Percentiles rank a stretch among this genome's conserved stretches.
phyloP scores from a whole-genome alignment of 1,140 invertebrate genomes.

The Bombus superbus region DNA sequence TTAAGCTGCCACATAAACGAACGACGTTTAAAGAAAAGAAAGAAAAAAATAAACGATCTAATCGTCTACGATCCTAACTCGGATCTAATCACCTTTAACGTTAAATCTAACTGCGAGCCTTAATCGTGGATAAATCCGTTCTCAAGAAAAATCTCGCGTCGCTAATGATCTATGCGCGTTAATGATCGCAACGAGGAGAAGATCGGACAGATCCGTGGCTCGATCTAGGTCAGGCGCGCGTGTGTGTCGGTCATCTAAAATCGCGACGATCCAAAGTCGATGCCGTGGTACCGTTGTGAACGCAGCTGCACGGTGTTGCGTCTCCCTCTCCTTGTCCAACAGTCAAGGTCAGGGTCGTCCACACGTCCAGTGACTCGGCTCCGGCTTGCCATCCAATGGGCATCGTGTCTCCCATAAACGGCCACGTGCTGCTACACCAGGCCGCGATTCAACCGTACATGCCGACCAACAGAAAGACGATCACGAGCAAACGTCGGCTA shows the following conservation, averaged over 20 bases:
- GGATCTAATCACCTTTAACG: too few relatives aligned
- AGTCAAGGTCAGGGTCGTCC: constrained; percentile 74
- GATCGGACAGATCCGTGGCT: too few relatives aligned
- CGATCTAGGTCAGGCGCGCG: constrained; percentile 25
- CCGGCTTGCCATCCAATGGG: constrained; percentile 57
- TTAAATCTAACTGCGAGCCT: too few relatives aligned
- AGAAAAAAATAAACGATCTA: too few relatives aligned
- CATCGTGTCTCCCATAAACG: constrained; percentile 71
- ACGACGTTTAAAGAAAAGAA: too few relatives aligned
- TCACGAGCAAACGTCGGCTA: constrained; percentile 29
- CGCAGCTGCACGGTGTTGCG: constrained; percentile 46
- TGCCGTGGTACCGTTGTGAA: constrained; percentile 45
- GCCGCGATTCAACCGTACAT: constrained; percentile 46
- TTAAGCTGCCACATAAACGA: too few relatives aligned
- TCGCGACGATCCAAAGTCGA: background rate
- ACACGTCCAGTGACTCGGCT: constrained; percentile 55
- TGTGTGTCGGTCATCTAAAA: background rate
- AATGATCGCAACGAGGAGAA: background rate
- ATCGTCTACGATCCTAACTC: too few relatives aligned
- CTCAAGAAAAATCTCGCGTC: too few relatives aligned
- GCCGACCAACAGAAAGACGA: constrained; percentile 30
- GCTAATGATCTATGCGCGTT: too few relatives aligned
- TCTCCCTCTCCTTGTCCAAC: constrained; percentile 70
- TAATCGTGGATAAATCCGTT: too few relatives aligned
- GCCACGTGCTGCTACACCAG: constrained; percentile 63